Evolutionary conservation across 2,113 vertebrate genomes (phyloP).

Genomic region (Sphyrna mokarran): DNA sequence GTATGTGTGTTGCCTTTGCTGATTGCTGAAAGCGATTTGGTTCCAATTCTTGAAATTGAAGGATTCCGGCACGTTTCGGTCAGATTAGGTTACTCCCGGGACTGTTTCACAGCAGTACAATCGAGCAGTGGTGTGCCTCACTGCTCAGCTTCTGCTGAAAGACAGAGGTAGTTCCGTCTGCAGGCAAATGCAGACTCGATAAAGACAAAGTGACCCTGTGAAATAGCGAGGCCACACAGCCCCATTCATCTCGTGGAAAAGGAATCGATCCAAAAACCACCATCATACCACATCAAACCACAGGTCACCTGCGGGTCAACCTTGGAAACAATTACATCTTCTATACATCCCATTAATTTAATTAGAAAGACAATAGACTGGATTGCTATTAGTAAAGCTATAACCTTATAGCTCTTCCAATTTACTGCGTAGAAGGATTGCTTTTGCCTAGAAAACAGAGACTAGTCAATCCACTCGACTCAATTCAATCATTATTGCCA

Average conservation of each 20-base stretch:
- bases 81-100: background rate
- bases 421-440: background rate
- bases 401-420: background rate
- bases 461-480: background rate
- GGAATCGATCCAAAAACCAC: background rate
- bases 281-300: background rate
- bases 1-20: background rate
- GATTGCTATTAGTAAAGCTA: background rate
- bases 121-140: background rate
- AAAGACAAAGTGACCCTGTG: background rate
- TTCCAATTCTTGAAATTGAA: background rate
- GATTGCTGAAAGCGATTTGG: background rate
- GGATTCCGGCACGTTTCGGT: background rate
- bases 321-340: background rate
- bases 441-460: background rate
- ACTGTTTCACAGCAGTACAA: background rate
- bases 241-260: background rate
- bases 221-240: background rate
- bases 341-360: slow-evolving; percentile 19
- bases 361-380: slow-evolving; percentile 18
- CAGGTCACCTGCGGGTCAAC: background rate
- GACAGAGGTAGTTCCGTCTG: background rate
- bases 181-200: background rate
- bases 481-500: background rate
- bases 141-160: background rate